These are phyloP conservation scores for Pardalotus punctatus DNA, from an alignment of 2,113 vertebrate genomes.

Conservation along the genomic window DNA sequence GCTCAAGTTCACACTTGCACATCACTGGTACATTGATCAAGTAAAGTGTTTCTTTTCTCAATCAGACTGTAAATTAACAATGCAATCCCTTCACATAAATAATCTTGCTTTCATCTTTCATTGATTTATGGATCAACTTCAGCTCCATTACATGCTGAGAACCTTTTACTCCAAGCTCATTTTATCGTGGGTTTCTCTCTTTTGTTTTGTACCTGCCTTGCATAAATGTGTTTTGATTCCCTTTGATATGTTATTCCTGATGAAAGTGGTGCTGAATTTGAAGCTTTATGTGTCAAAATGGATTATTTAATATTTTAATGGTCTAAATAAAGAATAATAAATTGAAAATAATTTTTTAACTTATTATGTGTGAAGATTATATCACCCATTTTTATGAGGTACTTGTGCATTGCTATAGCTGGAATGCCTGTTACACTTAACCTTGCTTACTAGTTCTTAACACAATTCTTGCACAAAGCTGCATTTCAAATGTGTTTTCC, in stretches of 20 bases:
- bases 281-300: background rate
- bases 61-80: conserved; percentile 66
- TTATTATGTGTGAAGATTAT: background rate
- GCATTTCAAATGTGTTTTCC: conserved; percentile 15
- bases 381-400: background rate
- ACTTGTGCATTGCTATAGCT: background rate
- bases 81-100: conserved; percentile 54
- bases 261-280: conserved; percentile 10
- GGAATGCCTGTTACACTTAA: background rate
- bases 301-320: background rate
- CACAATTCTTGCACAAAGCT: conserved; percentile 8
- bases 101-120: conserved; percentile 71
- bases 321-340: background rate
- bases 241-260: background rate
- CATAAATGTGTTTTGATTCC: conserved; percentile 45
- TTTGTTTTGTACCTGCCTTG: conserved; percentile 60
- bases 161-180: conserved; percentile 52
- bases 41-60: conserved; percentile 12
- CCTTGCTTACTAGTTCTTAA: background rate
- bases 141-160: conserved; percentile 41
- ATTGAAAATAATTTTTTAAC: background rate
- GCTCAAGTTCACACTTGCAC: background rate
- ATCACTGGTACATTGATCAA: background rate
- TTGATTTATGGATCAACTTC: conserved; percentile 74
- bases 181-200: conserved; percentile 35